Conservation (phyloP, 2,113 vertebrate species). For the Trogon surrucura region DNA sequence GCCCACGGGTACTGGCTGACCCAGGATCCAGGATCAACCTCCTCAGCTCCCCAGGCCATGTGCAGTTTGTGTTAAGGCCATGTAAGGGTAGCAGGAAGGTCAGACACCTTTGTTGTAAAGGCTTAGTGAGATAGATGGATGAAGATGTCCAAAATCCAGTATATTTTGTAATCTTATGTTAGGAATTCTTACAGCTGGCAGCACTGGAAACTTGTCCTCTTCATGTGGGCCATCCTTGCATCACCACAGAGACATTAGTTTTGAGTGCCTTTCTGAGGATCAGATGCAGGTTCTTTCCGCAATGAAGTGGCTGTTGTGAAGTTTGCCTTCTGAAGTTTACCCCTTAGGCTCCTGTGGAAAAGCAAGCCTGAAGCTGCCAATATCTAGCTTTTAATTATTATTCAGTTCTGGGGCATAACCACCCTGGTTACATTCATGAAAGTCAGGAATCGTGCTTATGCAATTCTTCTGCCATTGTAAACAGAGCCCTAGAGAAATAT, state of each 20-base stretch:
- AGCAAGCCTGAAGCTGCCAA: slow-evolving; percentile 61
- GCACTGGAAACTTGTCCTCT: neutral
- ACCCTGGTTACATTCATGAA: slow-evolving; percentile 50
- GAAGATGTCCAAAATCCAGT: neutral
- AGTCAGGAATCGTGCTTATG: neutral
- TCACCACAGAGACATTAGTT: neutral
- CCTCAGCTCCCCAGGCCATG: rapidly evolving
- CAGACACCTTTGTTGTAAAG: neutral
- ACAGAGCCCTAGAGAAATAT: slow-evolving; percentile 24
- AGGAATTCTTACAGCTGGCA: neutral
- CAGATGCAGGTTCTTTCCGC: neutral
- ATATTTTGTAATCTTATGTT: neutral
- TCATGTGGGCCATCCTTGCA: neutral
- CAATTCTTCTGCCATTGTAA: slow-evolving; percentile 38
- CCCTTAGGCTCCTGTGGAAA: slow-evolving; percentile 39
- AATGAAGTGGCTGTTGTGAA: slow-evolving; percentile 57
- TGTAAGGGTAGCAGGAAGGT: neutral
- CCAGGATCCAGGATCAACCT: neutral
- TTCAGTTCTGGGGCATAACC: slow-evolving; percentile 58
- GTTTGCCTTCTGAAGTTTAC: slow-evolving; percentile 40
- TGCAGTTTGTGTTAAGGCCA: neutral
- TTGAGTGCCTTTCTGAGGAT: neutral
- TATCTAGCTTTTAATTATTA: slow-evolving; percentile 64
- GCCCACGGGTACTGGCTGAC: neutral
- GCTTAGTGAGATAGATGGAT: neutral